phyloP scores from a whole-genome alignment of 1,140 invertebrate species.

The Wiebesia pumilae region DNA sequence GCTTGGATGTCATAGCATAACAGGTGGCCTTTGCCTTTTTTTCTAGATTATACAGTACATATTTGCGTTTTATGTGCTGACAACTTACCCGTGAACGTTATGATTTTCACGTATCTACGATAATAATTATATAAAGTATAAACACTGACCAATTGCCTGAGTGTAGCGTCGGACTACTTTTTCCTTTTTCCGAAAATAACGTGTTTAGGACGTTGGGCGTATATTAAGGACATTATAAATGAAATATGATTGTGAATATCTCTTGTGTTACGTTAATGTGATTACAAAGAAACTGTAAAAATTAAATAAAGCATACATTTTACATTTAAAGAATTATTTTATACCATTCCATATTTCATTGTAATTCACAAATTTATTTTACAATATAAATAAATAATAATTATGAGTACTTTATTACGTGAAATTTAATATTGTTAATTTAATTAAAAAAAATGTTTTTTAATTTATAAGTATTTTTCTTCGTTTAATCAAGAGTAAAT shows the following conservation, averaged over 20 bases:
- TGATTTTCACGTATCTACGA: constrained; percentile 46
- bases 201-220: constrained; percentile 69
- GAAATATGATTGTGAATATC: constrained; percentile 73
- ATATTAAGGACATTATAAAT: constrained; percentile 72
- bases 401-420: too few species aligned
- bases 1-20: constrained; percentile 61
- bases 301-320: constrained; percentile 75
- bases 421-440: too few species aligned
- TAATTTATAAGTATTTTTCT: too few species aligned
- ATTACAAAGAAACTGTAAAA: constrained; percentile 74
- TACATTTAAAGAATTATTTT: constrained; percentile 65
- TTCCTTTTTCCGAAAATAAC: constrained; percentile 68
- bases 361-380: not conserved
- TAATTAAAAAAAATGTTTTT: too few species aligned
- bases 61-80: constrained; percentile 15
- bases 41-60: constrained; percentile 43
- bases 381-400: too few species aligned
- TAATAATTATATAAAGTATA: constrained; percentile 58
- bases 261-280: constrained; percentile 74
- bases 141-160: constrained; percentile 74
- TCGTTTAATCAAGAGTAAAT: too few species aligned
- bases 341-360: not conserved
- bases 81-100: constrained; percentile 50
- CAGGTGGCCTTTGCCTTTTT: constrained; percentile 62
- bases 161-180: constrained; percentile 70